phyloP scores from a whole-genome alignment of 2,888 invertebrate genomes.

The Leptinotarsa juncta region DNA sequence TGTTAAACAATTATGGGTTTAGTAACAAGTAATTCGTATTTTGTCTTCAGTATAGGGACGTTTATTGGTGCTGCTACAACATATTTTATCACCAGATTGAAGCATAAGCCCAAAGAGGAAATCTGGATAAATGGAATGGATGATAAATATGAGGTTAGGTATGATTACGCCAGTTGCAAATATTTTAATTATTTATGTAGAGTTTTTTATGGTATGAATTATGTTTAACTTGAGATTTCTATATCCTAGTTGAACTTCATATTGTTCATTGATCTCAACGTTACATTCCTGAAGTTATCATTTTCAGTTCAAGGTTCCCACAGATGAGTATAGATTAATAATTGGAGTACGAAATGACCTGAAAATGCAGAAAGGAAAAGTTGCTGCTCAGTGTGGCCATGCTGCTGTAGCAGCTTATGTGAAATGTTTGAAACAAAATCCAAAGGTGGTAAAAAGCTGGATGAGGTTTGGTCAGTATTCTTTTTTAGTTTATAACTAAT shows the following conservation, averaged over 20 bases:
- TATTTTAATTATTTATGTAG: not conserved
- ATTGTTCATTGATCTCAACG: not conserved
- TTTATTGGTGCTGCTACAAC: slow-evolving; percentile 58
- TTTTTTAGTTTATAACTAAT: not conserved
- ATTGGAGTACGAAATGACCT: slow-evolving; percentile 89
- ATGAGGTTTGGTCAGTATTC: slow-evolving; percentile 53
- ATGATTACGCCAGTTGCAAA: not conserved
- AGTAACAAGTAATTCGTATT: slow-evolving; percentile 55
- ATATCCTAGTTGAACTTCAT: not conserved
- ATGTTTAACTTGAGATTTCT: no score
- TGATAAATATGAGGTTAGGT: slow-evolving; percentile 60
- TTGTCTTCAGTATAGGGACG: slow-evolving; percentile 60
- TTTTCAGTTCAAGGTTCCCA: slow-evolving; percentile 58
- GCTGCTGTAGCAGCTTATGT: slow-evolving; percentile 91
- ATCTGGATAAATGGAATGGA: slow-evolving; percentile 58
- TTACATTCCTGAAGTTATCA: slow-evolving; percentile 17
- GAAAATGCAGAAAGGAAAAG: slow-evolving; percentile 95
- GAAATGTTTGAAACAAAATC: slow-evolving; percentile 73
- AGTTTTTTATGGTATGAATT: not conserved
- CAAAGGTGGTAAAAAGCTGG: slow-evolving; percentile 73
- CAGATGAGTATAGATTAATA: slow-evolving; percentile 81
- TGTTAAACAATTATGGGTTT: slow-evolving; percentile 53
- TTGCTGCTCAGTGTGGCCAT: slow-evolving; percentile 94
- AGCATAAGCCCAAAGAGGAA: slow-evolving; percentile 43
- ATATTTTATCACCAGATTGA: slow-evolving; percentile 54